phyloP scores from a whole-genome alignment of 2,797 vertebrate genomes.

The Mus minutoides region DNA sequence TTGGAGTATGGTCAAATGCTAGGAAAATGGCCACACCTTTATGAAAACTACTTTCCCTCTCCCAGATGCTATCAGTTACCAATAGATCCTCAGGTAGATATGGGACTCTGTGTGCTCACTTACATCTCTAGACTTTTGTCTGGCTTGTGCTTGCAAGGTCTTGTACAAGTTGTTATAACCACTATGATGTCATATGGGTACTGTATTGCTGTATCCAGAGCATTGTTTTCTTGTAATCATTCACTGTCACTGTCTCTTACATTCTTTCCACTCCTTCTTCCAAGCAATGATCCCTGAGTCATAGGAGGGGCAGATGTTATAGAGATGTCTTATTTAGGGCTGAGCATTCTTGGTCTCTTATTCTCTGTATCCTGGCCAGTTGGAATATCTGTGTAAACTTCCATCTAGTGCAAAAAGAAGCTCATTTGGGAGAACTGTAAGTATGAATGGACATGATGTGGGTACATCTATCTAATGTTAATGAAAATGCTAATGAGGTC shows the following conservation, averaged over 20 bases:
- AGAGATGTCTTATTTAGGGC: not conserved
- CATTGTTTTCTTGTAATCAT: not conserved
- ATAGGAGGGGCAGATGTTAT: not conserved
- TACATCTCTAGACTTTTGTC: not conserved
- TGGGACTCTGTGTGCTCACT: not conserved
- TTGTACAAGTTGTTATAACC: not conserved
- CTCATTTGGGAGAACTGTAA: not conserved
- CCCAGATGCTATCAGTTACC: not conserved
- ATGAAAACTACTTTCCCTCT: not conserved
- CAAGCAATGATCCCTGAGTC: not conserved
- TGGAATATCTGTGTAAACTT: not conserved
- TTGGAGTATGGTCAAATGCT: not conserved
- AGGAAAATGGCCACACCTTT: not conserved
- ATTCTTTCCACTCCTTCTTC: not conserved
- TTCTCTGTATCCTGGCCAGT: not conserved
- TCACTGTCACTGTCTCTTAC: not conserved
- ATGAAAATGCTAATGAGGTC: not conserved
- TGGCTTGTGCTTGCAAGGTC: not conserved
- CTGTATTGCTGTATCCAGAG: not conserved
- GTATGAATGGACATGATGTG: not conserved
- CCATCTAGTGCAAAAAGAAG: not conserved
- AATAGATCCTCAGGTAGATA: not conserved
- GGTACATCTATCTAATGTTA: not conserved
- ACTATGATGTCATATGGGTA: not conserved
- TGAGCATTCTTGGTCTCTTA: not conserved